These are phyloP conservation scores for Nyctibius grandis DNA, from an alignment of 2,797 vertebrate species.

Conservation along the genomic window DNA sequence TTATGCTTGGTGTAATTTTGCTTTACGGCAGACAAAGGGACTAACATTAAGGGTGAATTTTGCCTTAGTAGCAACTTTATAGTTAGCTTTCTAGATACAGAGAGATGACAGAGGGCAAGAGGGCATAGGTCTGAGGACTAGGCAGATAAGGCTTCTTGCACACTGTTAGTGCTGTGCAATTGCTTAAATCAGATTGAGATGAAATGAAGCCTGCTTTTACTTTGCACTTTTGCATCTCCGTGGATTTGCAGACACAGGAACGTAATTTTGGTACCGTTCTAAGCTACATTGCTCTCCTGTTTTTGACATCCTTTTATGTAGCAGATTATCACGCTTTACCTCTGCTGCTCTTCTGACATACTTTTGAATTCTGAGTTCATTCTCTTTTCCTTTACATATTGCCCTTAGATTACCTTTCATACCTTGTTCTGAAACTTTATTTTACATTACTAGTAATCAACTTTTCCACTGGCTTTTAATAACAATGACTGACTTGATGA, in stretches of 20 bases:
- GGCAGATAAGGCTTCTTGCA: background rate
- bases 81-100: background rate
- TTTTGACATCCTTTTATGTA: background rate
- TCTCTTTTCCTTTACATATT: background rate
- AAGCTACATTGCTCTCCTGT: background rate
- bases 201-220: background rate
- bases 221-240: background rate
- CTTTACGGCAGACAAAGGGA: background rate
- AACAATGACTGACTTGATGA: background rate
- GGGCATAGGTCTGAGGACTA: background rate
- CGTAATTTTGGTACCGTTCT: background rate
- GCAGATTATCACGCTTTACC: background rate
- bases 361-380: background rate
- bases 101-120: background rate
- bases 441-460: conserved; percentile 8
- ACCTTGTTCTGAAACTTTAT: background rate
- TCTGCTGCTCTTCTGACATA: background rate
- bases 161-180: background rate
- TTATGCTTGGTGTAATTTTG: background rate
- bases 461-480: conserved; percentile 15
- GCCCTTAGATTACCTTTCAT: background rate
- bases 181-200: background rate
- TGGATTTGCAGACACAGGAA: background rate
- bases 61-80: background rate
- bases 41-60: background rate